These are phyloP conservation scores for Tromatobia lineatoria DNA, from an alignment of 2,888 invertebrate species.

Conservation along the genomic window DNA sequence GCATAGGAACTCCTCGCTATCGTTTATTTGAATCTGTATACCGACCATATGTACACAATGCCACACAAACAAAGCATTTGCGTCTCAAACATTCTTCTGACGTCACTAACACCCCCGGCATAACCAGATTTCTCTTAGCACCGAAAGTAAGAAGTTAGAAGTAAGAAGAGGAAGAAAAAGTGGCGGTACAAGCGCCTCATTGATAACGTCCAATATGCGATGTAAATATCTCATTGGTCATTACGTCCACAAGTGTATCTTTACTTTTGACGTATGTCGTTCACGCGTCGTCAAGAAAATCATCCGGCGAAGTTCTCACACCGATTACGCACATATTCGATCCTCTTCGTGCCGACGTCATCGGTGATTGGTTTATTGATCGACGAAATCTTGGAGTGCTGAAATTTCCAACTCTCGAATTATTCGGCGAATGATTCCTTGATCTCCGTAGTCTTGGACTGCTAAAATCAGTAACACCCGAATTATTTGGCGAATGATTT, in stretches of 20 bases:
- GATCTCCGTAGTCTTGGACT: not conserved
- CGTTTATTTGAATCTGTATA: constrained; percentile 39
- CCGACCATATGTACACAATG: constrained; percentile 19
- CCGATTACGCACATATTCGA: constrained; percentile 63
- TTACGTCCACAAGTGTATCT: constrained; percentile 7
- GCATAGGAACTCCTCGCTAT: not conserved
- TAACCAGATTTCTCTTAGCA: constrained; percentile 70
- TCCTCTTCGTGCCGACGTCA: constrained; percentile 21
- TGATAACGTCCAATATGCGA: constrained; percentile 14
- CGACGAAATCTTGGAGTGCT: not conserved
- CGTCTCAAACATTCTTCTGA: constrained; percentile 25
- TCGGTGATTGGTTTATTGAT: not conserved
- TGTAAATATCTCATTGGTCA: constrained; percentile 6
- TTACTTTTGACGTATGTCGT: constrained; percentile 6
- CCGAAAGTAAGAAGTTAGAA: constrained; percentile 22
- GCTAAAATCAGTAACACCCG: not conserved
- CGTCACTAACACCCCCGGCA: constrained; percentile 66
- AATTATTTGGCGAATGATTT: not conserved
- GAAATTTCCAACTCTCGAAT: not conserved
- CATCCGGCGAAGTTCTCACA: constrained; percentile 75
- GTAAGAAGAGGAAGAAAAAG: constrained; percentile 1
- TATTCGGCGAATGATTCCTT: not conserved
- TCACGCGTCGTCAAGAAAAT: constrained; percentile 75
- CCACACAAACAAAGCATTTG: not conserved
- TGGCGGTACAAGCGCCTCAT: constrained; percentile 15